phyloP scores from a whole-genome alignment of 2,797 vertebrate genomes.

The Hybognathus amarus region DNA sequence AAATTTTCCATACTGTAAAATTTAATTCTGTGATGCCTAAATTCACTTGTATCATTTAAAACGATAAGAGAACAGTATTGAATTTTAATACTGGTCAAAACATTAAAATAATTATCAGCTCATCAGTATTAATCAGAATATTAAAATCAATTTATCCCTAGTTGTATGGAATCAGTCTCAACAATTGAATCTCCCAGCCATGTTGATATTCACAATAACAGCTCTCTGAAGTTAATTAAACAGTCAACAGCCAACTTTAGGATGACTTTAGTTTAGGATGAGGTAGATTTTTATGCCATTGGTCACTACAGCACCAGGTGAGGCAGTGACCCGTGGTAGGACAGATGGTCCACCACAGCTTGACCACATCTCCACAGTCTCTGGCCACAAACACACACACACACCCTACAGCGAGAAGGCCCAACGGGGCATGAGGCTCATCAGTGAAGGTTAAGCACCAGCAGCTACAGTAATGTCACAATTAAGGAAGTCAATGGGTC shows the following conservation, averaged over 20 bases:
- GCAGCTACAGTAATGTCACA: constrained; percentile 57
- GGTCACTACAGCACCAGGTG: constrained; percentile 15
- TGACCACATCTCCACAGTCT: not conserved
- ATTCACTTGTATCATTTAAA: not conserved
- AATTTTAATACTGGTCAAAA: not conserved
- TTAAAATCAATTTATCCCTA: not conserved
- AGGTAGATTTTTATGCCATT: constrained; percentile 15
- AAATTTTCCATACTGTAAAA: not conserved
- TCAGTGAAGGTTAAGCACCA: constrained; percentile 57
- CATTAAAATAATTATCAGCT: not conserved
- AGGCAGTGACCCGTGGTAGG: constrained; percentile 22
- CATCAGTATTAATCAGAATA: not conserved
- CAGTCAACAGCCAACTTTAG: not conserved
- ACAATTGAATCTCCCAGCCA: not conserved
- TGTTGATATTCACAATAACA: not conserved
- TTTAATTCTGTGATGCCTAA: not conserved
- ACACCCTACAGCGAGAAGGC: not conserved
- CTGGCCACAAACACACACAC: constrained; percentile 2
- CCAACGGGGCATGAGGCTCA: constrained; percentile 46
- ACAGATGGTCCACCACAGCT: constrained; percentile 31
- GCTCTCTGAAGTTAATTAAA: constrained; percentile 2
- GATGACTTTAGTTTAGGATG: not conserved
- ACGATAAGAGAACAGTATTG: no score
- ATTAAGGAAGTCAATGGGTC: constrained; percentile 57
- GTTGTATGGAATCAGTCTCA: not conserved